Evolutionary conservation across 2,888 invertebrate species (phyloP).

Genomic region (Tanytarsus gracilentus): DNA sequence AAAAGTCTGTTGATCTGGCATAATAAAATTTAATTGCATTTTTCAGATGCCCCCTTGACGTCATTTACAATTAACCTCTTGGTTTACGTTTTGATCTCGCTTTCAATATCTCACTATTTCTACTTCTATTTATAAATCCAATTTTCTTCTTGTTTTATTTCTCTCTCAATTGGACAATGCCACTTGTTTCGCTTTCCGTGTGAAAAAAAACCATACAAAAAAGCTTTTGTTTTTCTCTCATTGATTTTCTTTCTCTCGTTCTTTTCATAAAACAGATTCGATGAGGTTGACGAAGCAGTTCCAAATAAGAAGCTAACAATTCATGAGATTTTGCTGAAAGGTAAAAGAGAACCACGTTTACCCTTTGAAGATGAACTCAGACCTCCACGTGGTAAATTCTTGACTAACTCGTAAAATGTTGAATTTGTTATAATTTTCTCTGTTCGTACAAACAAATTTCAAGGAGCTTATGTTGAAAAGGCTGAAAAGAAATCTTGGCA

Average conservation of each 20-base stretch:
- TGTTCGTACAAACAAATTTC: background rate
- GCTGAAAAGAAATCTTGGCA: slow-evolving; percentile 26
- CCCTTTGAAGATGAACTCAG: slow-evolving; percentile 19
- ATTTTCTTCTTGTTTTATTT: too few species aligned
- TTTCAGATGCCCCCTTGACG: too few species aligned
- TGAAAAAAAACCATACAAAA: background rate
- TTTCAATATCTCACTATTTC: too few species aligned
- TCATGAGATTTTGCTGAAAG: slow-evolving; percentile 17
- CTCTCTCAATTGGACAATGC: too few species aligned
- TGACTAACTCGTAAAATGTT: slow-evolving; percentile 1
- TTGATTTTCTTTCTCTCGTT: background rate
- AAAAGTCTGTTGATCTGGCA: too few species aligned
- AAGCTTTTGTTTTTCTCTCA: background rate
- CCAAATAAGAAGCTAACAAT: slow-evolving; percentile 22
- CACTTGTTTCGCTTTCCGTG: background rate
- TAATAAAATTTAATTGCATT: too few species aligned
- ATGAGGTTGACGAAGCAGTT: slow-evolving; percentile 22
- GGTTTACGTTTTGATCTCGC: too few species aligned
- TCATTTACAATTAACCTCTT: too few species aligned
- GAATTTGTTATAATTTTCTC: background rate
- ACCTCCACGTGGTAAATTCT: slow-evolving; percentile 22
- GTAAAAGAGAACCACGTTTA: slow-evolving; percentile 7
- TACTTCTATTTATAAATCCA: too few species aligned
- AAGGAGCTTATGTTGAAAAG: slow-evolving; percentile 23
- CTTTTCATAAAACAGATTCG: slow-evolving; percentile 19